Evolutionary conservation across 2,113 vertebrate species (phyloP).

Genomic region (Pomatorhinus ruficollis): DNA sequence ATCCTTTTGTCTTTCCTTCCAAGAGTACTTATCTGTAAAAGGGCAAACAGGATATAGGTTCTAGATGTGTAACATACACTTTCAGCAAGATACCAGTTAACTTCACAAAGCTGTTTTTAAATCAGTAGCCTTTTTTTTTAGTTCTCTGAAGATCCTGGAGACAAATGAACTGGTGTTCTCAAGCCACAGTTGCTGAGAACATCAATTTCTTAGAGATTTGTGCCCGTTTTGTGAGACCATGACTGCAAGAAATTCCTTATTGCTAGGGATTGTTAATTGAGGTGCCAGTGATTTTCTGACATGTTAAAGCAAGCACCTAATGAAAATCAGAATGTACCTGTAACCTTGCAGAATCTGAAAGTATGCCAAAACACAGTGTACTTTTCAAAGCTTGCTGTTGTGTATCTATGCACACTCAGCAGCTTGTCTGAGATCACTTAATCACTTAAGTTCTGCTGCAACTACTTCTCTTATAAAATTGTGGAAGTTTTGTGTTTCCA

Average conservation of each 20-base stretch:
- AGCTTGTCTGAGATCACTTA: neutral
- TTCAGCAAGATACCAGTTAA: neutral
- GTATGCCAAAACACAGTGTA: neutral
- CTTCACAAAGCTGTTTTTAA: neutral
- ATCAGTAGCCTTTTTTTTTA: neutral
- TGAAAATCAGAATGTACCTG: neutral
- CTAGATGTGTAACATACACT: neutral
- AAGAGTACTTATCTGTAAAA: neutral
- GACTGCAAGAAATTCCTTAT: neutral
- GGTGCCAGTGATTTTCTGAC: neutral
- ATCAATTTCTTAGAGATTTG: neutral
- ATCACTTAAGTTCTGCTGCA: neutral
- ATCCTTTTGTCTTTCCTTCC: neutral
- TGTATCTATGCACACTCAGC: rapidly evolving
- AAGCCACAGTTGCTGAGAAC: neutral
- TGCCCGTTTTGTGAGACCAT: neutral
- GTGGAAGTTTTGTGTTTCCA: neutral
- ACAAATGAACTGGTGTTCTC: neutral
- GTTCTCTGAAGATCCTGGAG: neutral
- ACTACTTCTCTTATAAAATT: neutral
- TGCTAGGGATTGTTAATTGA: neutral
- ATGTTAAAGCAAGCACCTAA: neutral
- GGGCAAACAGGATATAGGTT: neutral
- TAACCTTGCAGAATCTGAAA: neutral
- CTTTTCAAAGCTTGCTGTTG: neutral